Percentiles rank a stretch among this genome's conserved stretches.
Conservation (phyloP, 2,888 invertebrate genomes). For the Lamproptera curius region DNA sequence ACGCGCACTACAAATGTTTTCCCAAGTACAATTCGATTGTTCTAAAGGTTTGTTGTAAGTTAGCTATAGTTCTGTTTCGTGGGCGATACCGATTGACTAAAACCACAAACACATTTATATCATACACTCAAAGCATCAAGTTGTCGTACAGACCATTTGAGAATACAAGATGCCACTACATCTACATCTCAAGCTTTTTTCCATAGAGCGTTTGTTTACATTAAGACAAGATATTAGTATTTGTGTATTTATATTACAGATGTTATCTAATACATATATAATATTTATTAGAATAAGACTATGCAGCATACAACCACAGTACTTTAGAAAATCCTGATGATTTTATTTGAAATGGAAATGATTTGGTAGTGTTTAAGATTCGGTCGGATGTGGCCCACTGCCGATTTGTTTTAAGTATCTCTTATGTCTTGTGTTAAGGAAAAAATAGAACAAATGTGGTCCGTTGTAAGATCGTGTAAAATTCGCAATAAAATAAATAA, state of each 20-base stretch:
- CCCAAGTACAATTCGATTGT: conserved; percentile 67
- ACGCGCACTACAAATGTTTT: conserved; percentile 34
- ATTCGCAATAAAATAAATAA: conserved; percentile 38
- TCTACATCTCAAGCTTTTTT: background rate
- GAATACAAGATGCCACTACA: conserved; percentile 8
- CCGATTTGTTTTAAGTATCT: conserved; percentile 33
- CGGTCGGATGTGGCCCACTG: conserved; percentile 22
- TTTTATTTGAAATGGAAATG: conserved; percentile 1
- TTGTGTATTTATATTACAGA: conserved; percentile 20
- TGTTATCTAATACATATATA: conserved; percentile 21
- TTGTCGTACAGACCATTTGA: conserved; percentile 6
- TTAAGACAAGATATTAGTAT: conserved; percentile 12
- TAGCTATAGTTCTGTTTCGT: conserved; percentile 44
- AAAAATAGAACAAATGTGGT: conserved; percentile 51
- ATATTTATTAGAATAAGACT: conserved; percentile 19
- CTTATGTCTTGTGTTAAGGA: conserved; percentile 35
- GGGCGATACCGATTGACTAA: conserved; percentile 20
- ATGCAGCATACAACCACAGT: conserved; percentile 13
- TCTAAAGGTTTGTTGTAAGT: conserved; percentile 57
- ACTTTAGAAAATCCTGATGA: conserved; percentile 9
- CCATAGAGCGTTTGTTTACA: conserved; percentile 10
- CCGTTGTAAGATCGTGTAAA: conserved; percentile 39
- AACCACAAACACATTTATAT: conserved; percentile 12
- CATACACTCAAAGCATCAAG: background rate
- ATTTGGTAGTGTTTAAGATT: conserved; percentile 14